phyloP scores from a whole-genome alignment of 2,113 vertebrate species.

The Trogon melanurus region DNA sequence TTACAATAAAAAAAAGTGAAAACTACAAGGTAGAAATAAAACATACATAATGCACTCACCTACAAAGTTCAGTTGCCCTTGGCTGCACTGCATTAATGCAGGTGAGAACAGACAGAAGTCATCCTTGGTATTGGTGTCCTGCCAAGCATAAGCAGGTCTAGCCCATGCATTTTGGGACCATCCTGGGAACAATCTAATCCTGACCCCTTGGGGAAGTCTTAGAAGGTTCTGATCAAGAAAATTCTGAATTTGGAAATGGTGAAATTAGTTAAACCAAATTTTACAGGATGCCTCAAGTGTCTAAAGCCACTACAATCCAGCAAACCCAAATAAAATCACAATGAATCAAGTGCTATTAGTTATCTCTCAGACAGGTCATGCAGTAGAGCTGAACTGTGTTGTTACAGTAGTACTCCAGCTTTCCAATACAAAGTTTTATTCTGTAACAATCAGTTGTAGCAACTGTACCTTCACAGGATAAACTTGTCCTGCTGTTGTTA shows the following conservation, averaged over 20 bases:
- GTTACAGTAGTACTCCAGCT: neutral
- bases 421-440: neutral
- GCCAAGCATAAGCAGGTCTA: neutral
- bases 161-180: neutral
- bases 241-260: neutral
- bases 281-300: neutral
- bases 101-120: neutral
- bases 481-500: slow-evolving; percentile 78
- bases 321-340: neutral
- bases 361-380: neutral
- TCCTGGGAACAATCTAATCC: neutral
- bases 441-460: neutral
- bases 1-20: neutral
- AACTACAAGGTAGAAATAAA: neutral
- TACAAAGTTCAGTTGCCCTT: neutral
- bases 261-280: neutral
- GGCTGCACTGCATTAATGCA: neutral
- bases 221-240: neutral
- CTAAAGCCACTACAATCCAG: neutral
- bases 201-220: neutral
- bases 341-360: neutral
- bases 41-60: neutral
- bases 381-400: neutral
- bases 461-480: slow-evolving; percentile 74
- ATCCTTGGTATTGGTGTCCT: neutral